A percentile compares a stretch with the other conserved stretches of the same genome.
These are phyloP conservation scores for Aphelinus atriplicis DNA, from an alignment of 1,140 invertebrate species.

Conservation along the genomic window DNA sequence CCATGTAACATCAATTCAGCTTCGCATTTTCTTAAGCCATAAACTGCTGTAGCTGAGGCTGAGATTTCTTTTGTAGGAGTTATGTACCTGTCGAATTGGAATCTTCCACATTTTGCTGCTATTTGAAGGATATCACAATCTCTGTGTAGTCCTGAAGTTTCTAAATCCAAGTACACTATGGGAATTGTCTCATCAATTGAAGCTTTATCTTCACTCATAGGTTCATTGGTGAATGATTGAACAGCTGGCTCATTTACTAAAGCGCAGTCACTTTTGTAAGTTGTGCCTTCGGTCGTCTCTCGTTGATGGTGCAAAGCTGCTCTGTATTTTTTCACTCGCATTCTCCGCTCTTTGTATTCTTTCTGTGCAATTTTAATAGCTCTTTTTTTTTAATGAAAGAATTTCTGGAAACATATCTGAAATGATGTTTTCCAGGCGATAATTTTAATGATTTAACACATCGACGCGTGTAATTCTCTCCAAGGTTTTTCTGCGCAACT, in stretches of 20 bases:
- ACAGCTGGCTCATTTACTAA: conserved; percentile 30
- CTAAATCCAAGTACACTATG: conserved; percentile 37
- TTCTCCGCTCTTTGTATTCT: conserved; percentile 34
- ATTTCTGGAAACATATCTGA: not conserved
- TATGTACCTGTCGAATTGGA: conserved; percentile 33
- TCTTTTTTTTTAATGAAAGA: conserved; percentile 10
- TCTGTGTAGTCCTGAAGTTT: conserved; percentile 31
- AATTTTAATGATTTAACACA: conserved; percentile 7
- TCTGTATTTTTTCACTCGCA: conserved; percentile 33
- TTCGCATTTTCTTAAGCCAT: conserved; percentile 28
- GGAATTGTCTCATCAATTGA: conserved; percentile 11
- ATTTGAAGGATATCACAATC: conserved; percentile 41
- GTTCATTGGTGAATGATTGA: too few relatives aligned
- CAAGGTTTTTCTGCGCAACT: conserved; percentile 40
- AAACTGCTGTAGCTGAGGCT: conserved; percentile 7
- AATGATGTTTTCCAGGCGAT: conserved; percentile 26
- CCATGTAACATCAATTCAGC: conserved; percentile 36
- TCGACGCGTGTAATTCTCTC: conserved; percentile 30
- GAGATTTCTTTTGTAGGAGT: conserved; percentile 30
- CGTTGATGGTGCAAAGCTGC: conserved; percentile 31
- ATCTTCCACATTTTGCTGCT: conserved; percentile 24
- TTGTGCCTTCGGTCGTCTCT: conserved; percentile 35
- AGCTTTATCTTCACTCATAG: conserved; percentile 15
- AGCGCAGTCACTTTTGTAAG: conserved; percentile 38
- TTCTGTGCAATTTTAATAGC: conserved; percentile 11